These are phyloP conservation scores for Peromyscus californicus DNA, from an alignment of 2,113 vertebrate species.

Conservation along the genomic window DNA sequence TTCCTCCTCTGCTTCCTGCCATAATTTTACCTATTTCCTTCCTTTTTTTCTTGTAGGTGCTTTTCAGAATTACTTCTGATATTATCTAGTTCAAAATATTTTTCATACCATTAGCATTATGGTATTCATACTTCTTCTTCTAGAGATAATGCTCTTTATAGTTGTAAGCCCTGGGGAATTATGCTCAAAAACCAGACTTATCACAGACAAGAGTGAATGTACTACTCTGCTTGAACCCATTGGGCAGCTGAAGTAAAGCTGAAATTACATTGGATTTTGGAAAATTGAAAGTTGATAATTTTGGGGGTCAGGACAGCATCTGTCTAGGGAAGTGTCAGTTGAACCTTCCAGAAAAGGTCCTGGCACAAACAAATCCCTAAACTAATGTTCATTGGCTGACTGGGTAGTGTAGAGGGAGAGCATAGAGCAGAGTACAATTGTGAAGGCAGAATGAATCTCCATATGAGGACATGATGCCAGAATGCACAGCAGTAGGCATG, in stretches of 20 bases:
- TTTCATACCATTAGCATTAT: constrained; percentile 32
- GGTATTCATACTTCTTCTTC: not conserved
- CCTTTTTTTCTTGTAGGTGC: not conserved
- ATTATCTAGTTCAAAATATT: constrained; percentile 17
- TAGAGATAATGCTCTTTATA: constrained; percentile 15
- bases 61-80: not conserved
- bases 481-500: not conserved
- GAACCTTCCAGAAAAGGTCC: not conserved
- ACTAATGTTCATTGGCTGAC: not conserved
- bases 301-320: not conserved
- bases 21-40: not conserved
- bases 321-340: not conserved
- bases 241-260: not conserved
- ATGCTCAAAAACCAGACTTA: constrained; percentile 3
- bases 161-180: not conserved
- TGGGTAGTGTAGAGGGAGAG: not conserved
- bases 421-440: not conserved
- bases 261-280: constrained; percentile 1
- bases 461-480: not conserved
- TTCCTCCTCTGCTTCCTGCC: not conserved
- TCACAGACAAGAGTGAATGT: not conserved
- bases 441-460: not conserved
- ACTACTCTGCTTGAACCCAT: not conserved
- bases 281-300: not conserved
- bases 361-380: not conserved